Base-by-base conservation (phyloP, 1,140 invertebrate genomes). In the Choristoneura fumiferana region DNA sequence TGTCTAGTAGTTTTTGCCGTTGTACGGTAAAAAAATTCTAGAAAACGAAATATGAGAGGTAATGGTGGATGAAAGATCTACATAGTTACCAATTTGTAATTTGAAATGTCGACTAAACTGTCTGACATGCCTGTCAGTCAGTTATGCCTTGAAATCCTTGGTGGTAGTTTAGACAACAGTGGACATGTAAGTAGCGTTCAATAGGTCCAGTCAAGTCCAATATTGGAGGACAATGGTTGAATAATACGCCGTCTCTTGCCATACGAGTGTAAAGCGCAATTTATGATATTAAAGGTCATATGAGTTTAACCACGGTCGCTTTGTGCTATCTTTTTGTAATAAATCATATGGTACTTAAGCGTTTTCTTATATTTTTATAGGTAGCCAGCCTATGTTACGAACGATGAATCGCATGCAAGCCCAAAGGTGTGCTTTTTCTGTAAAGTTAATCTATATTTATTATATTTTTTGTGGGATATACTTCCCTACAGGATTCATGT, bases 181-280 rank as follows among this genome's bases (percentile, higher is more conserved):
- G 22, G 65, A 67, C 62, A n/a, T n/a, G 34, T 71, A 71, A 73
- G 65, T 73, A 69, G 60, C 62, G 71, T 77, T 78, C 59, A 80
- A 76, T 74, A 63, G 60, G 69, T 34, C 75, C 64, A 67, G 59
- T 67, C 56, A 54, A 58, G 33, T 36, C 67, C 76, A 69, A 73
- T 78, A 84, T 79, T 80, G 70, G 78, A 69, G 72, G 69, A 84
- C 79, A 82, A 84, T 84, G 68, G 75, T 49, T 62, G 69, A 73
- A 75, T 29, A 29, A 29, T 76, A 62, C 40, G 45, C 22, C 43
- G 43, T 6, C 43, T 49, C 43, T 49, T 10, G 43, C 12, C 43
- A 49, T 49, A 29, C 6, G 43, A 49, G 18, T 22, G n/a, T 33
- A 22, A 49, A 49, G 12, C 43, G 43, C 43, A 49, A 12, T 49